Conservation (phyloP, 2,797 vertebrate genomes). For the Champsocephalus gunnari region DNA sequence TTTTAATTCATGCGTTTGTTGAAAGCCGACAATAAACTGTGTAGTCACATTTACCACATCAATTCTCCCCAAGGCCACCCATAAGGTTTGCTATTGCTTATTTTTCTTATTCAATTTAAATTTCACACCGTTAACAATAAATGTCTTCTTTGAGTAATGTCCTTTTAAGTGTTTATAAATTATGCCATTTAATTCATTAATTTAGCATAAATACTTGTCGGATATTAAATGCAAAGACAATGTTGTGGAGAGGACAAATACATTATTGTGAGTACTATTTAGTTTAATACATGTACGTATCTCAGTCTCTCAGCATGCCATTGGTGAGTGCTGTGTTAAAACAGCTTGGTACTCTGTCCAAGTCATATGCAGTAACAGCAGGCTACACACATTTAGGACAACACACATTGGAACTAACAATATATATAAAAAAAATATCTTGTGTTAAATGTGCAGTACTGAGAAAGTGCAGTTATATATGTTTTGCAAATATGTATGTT, state of each 20-base stretch:
- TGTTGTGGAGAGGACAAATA: slow-evolving; percentile 35
- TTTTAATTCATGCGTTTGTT: slow-evolving; percentile 70
- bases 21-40: slow-evolving; percentile 64
- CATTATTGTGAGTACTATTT: slow-evolving; percentile 33
- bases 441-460: not conserved
- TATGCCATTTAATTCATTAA: slow-evolving; percentile 65
- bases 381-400: no score
- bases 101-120: slow-evolving; percentile 70
- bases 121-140: slow-evolving; percentile 73
- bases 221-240: slow-evolving; percentile 63
- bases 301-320: slow-evolving; percentile 23
- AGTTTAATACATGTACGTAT: slow-evolving; percentile 49
- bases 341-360: slow-evolving; percentile 1
- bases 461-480: not conserved
- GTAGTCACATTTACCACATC: slow-evolving; percentile 68
- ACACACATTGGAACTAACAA: not conserved
- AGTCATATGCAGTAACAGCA: not conserved
- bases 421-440: not conserved
- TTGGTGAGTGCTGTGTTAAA: slow-evolving; percentile 1
- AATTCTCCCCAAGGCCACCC: slow-evolving; percentile 55
- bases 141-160: slow-evolving; percentile 68
- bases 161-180: slow-evolving; percentile 74
- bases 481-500: slow-evolving; percentile 6
- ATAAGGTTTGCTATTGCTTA: slow-evolving; percentile 60
- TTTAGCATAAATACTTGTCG: slow-evolving; percentile 63